phyloP scores from a whole-genome alignment of 2,113 vertebrate species.

The Mus pahari region DNA sequence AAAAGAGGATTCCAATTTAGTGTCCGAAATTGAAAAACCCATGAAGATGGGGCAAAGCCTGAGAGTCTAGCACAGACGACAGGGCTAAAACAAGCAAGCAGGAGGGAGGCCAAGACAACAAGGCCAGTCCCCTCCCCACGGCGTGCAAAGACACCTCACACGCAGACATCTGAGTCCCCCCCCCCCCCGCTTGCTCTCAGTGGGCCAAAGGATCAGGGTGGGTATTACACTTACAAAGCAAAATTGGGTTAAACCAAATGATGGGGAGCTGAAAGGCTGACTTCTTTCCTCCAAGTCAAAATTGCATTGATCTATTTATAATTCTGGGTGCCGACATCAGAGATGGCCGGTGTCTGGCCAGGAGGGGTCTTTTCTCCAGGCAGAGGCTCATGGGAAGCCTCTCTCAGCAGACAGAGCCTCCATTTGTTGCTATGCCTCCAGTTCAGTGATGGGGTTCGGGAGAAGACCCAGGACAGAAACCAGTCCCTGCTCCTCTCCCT shows the following conservation, averaged over 20 bases:
- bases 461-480: not conserved
- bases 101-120: accelerated
- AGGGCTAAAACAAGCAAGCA: conserved; percentile 35
- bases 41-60: conserved; percentile 26
- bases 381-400: not conserved
- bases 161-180: not conserved
- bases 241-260: conserved; percentile 53
- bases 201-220: not conserved
- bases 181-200: not conserved
- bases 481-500: not conserved
- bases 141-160: not conserved
- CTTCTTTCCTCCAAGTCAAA: conserved; percentile 50
- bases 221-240: not conserved
- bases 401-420: not conserved
- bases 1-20: conserved; percentile 79
- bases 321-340: conserved; percentile 5
- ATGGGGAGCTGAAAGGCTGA: not conserved
- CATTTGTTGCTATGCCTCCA: not conserved
- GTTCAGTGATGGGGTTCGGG: not conserved
- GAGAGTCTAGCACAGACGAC: conserved; percentile 67
- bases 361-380: not conserved
- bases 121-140: not conserved
- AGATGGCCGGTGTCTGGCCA: not conserved
- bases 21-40: conserved; percentile 76
- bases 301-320: not conserved